Percentiles rank a stretch among this genome's conserved stretches.
Conservation (phyloP, 2,113 vertebrate genomes). For the human region GRCh38 chr5:125155501-125156000, state of each 20-base stretch:
- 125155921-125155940: slow-evolving; percentile 7
- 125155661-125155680: background rate
- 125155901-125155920: slow-evolving; percentile 26
- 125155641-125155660: too few relatives aligned
- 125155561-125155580: too few relatives aligned
- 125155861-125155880: slow-evolving; percentile 11
- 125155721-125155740: background rate
- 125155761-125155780: background rate
- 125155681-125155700: background rate
- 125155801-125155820: background rate
- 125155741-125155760: background rate
- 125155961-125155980: slow-evolving; percentile 34
- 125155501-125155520: too few relatives aligned
- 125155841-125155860: background rate
- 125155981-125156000: background rate
- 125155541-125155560: too few relatives aligned
- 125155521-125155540: too few relatives aligned
- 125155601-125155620: too few relatives aligned
- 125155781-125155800: background rate
- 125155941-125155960: background rate
- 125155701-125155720: rapidly evolving
- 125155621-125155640: too few relatives aligned
- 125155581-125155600: too few relatives aligned
- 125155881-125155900: slow-evolving; percentile 31
- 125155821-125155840: background rate